phyloP scores from a whole-genome alignment of 2,113 vertebrate species.

The Glaucidium brasilianum region DNA sequence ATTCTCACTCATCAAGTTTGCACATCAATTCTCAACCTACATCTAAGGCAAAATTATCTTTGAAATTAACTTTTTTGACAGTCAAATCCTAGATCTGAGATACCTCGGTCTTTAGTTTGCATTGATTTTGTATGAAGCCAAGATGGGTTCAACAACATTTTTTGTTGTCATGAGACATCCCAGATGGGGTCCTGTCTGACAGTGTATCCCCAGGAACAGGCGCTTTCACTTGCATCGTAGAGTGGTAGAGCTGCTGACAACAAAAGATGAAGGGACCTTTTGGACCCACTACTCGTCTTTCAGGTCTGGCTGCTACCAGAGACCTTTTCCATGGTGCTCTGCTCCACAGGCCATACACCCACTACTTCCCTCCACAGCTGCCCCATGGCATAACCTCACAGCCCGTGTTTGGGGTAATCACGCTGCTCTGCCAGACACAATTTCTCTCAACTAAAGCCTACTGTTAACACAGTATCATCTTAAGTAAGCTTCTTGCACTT shows the following conservation, averaged over 20 bases:
- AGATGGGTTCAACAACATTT: not conserved
- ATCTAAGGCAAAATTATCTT: not conserved
- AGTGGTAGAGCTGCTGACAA: not conserved
- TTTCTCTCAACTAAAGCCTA: not conserved
- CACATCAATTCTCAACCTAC: not conserved
- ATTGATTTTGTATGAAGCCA: not conserved
- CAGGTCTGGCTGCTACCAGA: not conserved
- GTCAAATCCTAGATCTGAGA: not conserved
- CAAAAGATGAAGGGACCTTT: not conserved
- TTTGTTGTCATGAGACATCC: not conserved
- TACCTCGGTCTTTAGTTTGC: not conserved
- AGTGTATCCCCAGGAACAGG: not conserved
- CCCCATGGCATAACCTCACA: not conserved
- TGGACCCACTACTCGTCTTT: not conserved
- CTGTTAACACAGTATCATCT: not conserved
- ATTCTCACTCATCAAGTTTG: not conserved
- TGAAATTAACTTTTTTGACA: not conserved
- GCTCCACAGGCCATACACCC: not conserved
- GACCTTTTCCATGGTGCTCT: not conserved
- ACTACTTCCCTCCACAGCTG: not conserved
- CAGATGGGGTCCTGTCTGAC: not conserved
- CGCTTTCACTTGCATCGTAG: fast-evolving
- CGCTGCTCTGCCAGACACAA: not conserved
- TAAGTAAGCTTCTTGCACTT: not conserved
- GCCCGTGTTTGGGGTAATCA: not conserved